Conservation (phyloP, 2,888 invertebrate genomes). For the Coelopa pilipes region DNA sequence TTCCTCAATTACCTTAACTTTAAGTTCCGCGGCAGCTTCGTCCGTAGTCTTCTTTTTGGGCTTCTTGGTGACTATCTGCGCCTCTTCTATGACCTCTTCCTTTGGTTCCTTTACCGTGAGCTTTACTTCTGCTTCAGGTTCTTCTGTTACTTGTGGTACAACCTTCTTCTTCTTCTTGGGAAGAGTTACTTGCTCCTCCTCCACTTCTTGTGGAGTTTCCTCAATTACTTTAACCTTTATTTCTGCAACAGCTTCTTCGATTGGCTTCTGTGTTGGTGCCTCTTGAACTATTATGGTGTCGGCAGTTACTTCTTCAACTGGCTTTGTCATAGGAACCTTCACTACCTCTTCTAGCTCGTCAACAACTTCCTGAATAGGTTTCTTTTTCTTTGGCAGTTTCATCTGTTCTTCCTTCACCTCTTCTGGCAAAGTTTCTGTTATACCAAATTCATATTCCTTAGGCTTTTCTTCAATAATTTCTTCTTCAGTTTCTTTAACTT, state of each 20-base stretch:
- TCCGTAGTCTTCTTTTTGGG: slow-evolving; percentile 50
- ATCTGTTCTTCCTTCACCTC: slow-evolving; percentile 38
- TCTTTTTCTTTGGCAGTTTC: slow-evolving; percentile 19
- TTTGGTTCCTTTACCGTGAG: slow-evolving; percentile 45
- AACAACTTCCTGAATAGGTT: slow-evolving; percentile 7
- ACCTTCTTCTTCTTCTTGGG: slow-evolving; percentile 54
- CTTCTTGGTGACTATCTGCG: slow-evolving; percentile 56
- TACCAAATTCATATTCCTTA: slow-evolving; percentile 34
- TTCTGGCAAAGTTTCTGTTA: slow-evolving; percentile 35
- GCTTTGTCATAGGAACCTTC: slow-evolving; percentile 50
- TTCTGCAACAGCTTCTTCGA: slow-evolving; percentile 55
- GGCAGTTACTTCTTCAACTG: slow-evolving; percentile 53
- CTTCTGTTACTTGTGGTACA: slow-evolving; percentile 53
- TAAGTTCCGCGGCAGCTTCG: slow-evolving; percentile 48
- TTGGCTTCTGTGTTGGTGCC: slow-evolving; percentile 52
- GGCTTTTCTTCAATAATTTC: slow-evolving; percentile 48
- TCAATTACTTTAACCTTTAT: slow-evolving; percentile 54
- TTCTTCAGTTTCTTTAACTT: slow-evolving; percentile 45
- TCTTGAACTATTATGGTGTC: slow-evolving; percentile 52
- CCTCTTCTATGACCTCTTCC: slow-evolving; percentile 56
- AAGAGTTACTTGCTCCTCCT: slow-evolving; percentile 52
- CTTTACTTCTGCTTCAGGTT: slow-evolving; percentile 58
- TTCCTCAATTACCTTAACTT: slow-evolving; percentile 48
- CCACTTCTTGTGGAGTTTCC: slow-evolving; percentile 50
- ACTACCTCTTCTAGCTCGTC: slow-evolving; percentile 42